Percentiles rank a stretch among this genome's conserved stretches.
phyloP scores from a whole-genome alignment of 2,888 invertebrate genomes.

The Lasioglossum vierecki region DNA sequence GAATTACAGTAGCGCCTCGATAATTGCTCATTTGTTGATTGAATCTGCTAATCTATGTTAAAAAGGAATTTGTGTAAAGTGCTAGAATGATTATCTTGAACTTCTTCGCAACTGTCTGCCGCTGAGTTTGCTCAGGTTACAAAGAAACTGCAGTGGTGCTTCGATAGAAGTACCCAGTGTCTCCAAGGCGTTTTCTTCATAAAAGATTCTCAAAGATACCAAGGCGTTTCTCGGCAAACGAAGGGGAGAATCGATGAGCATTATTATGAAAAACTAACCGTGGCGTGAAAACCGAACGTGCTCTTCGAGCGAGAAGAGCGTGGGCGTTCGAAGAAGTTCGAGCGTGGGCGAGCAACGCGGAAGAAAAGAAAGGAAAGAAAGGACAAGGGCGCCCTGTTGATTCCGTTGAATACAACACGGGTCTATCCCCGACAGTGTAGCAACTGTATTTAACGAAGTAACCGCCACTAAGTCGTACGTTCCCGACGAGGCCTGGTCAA shows the following conservation, averaged over 20 bases:
- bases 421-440: constrained; percentile 17
- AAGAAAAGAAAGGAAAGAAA: constrained; percentile 3
- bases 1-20: background rate
- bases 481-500: constrained; percentile 55
- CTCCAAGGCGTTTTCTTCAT: background rate
- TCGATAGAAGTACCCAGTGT: background rate
- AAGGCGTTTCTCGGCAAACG: background rate
- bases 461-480: constrained; percentile 42
- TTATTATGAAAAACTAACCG: background rate
- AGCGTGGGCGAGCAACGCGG: background rate
- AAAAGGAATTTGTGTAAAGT: background rate
- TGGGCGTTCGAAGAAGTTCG: background rate
- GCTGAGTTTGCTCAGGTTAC: too few species aligned
- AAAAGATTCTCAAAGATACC: background rate
- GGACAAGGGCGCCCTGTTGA: constrained; percentile 46
- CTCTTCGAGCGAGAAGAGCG: background rate
- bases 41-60: background rate
- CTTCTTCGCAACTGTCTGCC: background rate
- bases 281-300: background rate
- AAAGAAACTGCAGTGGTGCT: background rate
- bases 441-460: constrained; percentile 51
- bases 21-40: background rate
- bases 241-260: background rate
- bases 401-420: constrained; percentile 22
- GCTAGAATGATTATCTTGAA: background rate